Conservation (phyloP, 92 coral and sea anemone genomes). For the Diadumene lineata region DNA sequence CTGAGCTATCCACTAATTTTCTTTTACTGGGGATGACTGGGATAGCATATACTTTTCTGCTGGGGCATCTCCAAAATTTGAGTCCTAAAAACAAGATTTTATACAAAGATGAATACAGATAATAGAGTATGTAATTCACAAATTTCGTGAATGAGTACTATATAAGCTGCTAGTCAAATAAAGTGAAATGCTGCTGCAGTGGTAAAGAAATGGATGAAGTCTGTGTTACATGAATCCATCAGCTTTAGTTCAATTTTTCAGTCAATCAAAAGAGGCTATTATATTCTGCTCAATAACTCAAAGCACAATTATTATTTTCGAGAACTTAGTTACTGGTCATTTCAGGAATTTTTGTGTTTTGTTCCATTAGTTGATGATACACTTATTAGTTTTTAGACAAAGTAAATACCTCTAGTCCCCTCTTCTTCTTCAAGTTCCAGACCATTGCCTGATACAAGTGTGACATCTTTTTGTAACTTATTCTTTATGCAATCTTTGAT, state of each 20-base stretch:
- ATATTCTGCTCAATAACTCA: too few relatives aligned
- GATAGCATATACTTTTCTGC: conserved; percentile 7
- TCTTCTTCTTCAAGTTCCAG: conserved; percentile 21
- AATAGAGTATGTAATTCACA: not conserved
- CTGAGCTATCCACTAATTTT: not conserved
- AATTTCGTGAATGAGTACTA: not conserved
- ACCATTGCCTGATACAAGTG: conserved; percentile 31
- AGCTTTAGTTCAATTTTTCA: too few relatives aligned
- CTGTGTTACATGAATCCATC: too few relatives aligned
- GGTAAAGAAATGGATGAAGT: too few relatives aligned
- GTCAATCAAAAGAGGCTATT: too few relatives aligned
- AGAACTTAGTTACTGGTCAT: not conserved
- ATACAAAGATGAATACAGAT: not conserved
- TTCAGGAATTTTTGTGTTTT: not conserved
- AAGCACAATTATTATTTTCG: too few relatives aligned
- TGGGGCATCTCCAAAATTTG: conserved; percentile 20
- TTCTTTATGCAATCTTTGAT: conserved; percentile 12
- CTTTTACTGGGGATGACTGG: not conserved
- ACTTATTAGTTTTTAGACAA: too few relatives aligned
- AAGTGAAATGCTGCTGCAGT: too few relatives aligned
- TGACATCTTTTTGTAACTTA: conserved; percentile 1
- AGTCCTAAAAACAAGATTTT: conserved; percentile 1
- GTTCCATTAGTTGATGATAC: not conserved
- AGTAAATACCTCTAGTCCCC: conserved; percentile 17
- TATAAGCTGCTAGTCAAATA: not conserved